Evolutionary conservation across 2,888 invertebrate species (phyloP).

Genomic region (Amblyjoppa proteus): DNA sequence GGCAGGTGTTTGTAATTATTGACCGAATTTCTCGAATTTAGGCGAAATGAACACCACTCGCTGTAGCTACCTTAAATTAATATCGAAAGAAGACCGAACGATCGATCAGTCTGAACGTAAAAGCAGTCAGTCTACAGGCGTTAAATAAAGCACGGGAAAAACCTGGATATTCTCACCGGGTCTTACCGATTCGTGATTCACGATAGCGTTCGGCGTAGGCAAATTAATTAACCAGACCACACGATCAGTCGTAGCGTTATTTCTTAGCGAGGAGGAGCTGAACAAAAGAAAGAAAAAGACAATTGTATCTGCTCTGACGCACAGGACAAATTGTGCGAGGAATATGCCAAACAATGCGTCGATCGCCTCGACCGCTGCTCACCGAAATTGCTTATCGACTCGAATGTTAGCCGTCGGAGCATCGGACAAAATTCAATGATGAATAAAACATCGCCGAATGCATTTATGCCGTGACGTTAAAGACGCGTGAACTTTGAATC

Average conservation of each 20-base stretch:
- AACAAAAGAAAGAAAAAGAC: neutral
- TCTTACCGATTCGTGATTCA: slow-evolving; percentile 5
- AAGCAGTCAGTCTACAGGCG: slow-evolving; percentile 80
- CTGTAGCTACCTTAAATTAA: neutral
- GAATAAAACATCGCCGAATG: slow-evolving; percentile 34
- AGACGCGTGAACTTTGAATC: slow-evolving; percentile 25
- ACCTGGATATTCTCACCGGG: slow-evolving; percentile 66
- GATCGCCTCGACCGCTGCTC: neutral
- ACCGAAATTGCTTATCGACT: slow-evolving; percentile 14
- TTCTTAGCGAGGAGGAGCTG: neutral
- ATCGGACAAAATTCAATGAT: slow-evolving; percentile 5
- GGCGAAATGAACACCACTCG: too few relatives aligned
- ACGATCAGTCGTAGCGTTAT: neutral
- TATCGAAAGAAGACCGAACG: slow-evolving; percentile 35
- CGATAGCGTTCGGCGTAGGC: neutral
- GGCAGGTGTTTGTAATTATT: too few relatives aligned
- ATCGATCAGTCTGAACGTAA: slow-evolving; percentile 75
- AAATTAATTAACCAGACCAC: slow-evolving; percentile 1
- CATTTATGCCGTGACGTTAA: slow-evolving; percentile 24
- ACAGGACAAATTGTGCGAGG: neutral
- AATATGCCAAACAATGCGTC: slow-evolving; percentile 8
- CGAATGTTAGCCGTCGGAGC: slow-evolving; percentile 16
- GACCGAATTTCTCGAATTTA: too few relatives aligned
- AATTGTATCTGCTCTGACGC: neutral
- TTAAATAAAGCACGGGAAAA: slow-evolving; percentile 81